A percentile compares a stretch with the other conserved stretches of the same genome.
These are phyloP conservation scores for Rhodinocichla rosea DNA, from an alignment of 2,113 vertebrate genomes.

Conservation along the genomic window DNA sequence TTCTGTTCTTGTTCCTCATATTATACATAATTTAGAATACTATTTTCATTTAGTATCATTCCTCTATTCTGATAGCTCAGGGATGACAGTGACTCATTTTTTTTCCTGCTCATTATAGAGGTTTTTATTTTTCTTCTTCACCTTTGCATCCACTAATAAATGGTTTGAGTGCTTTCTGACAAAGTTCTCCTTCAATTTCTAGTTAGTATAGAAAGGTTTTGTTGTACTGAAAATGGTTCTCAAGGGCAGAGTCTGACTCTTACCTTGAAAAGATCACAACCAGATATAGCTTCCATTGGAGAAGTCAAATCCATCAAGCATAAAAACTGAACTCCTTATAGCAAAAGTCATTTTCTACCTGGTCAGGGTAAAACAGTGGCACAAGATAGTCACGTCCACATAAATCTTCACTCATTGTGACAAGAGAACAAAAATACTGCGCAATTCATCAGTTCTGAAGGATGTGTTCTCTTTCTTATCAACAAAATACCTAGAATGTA, in stretches of 20 bases:
- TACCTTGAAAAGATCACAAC: constrained; percentile 45
- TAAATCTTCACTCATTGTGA: constrained; percentile 68
- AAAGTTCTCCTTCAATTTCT: background rate
- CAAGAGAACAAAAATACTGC: constrained; percentile 28
- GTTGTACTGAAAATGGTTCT: background rate
- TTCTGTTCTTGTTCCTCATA: background rate
- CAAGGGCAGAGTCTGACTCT: constrained; percentile 51
- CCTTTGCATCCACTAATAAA: background rate
- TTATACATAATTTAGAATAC: background rate
- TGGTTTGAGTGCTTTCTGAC: background rate
- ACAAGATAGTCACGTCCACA: constrained; percentile 17
- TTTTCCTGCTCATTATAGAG: background rate
- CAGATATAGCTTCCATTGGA: constrained; percentile 57
- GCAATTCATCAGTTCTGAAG: constrained; percentile 39
- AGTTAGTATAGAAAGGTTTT: background rate
- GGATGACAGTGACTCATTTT: background rate
- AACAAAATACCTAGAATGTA: background rate
- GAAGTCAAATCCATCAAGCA: constrained; percentile 69
- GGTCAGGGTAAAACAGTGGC: constrained; percentile 59
- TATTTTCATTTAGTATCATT: background rate
- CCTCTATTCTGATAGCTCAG: background rate
- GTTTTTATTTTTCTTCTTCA: background rate
- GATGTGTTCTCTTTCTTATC: constrained; percentile 18
- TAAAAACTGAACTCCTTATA: constrained; percentile 68
- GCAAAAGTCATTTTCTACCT: constrained; percentile 67